Percentiles rank a stretch among this genome's conserved stretches.
Conservation (phyloP, 2,113 vertebrate genomes). For the Burhinus oedicnemus region DNA sequence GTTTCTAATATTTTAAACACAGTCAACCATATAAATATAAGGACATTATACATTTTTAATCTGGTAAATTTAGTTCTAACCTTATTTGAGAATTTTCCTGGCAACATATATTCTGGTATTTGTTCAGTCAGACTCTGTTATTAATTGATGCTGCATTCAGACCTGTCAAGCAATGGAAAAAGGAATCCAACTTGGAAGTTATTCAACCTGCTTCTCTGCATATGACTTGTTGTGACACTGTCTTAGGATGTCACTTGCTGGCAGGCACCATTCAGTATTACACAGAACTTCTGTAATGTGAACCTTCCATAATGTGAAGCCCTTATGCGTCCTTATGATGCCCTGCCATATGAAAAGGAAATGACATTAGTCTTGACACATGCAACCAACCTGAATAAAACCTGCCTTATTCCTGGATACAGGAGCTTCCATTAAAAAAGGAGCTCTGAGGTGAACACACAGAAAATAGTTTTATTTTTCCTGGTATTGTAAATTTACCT, state of each 20-base stretch:
- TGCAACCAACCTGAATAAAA: neutral
- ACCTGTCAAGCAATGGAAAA: neutral
- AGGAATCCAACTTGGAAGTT: neutral
- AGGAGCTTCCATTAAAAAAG: neutral
- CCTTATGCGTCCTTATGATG: neutral
- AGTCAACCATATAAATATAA: neutral
- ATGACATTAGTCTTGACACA: neutral
- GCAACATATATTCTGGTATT: neutral
- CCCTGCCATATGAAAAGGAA: neutral
- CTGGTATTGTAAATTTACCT: neutral
- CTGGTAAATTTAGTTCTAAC: neutral
- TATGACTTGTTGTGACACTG: neutral
- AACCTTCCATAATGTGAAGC: neutral
- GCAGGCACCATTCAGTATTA: neutral
- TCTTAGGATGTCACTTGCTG: neutral
- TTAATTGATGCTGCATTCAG: constrained; percentile 16
- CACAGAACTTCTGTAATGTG: neutral
- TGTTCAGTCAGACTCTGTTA: constrained; percentile 7
- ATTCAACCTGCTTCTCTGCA: neutral
- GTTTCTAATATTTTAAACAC: neutral
- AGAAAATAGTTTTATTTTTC: neutral
- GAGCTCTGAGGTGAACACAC: neutral
- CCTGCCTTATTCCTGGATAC: neutral
- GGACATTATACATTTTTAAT: neutral
- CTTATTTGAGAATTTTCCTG: neutral